Conservation (phyloP, 1,140 invertebrate species). For the Monomorium pharaonis region DNA sequence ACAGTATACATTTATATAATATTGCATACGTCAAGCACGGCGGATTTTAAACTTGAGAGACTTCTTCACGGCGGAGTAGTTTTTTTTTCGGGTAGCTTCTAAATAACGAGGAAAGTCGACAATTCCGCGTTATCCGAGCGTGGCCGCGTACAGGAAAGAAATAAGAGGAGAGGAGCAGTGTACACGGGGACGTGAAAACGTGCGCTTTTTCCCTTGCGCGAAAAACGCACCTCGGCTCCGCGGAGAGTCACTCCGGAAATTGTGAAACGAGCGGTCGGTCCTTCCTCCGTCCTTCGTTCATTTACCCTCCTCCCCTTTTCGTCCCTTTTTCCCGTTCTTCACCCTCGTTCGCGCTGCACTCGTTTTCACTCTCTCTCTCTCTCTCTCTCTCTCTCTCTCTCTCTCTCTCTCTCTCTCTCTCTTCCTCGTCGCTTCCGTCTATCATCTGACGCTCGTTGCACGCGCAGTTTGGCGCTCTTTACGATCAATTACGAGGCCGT, state of each 20-base stretch:
- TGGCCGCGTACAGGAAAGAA: slow-evolving; percentile 6
- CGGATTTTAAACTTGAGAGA: slow-evolving; percentile 3
- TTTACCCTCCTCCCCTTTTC: neutral
- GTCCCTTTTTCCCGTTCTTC: neutral
- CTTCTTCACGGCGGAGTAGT: neutral
- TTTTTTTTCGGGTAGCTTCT: slow-evolving; percentile 18
- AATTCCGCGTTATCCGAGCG: slow-evolving; percentile 15
- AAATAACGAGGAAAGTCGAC: slow-evolving; percentile 35
- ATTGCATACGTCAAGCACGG: too few species aligned
- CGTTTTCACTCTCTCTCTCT: slow-evolving; percentile 14
- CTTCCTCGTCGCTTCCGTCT: slow-evolving; percentile 27
- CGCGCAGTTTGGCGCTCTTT: slow-evolving; percentile 56
- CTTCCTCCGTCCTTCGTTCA: slow-evolving; percentile 2
- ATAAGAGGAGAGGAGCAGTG: neutral
- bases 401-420: slow-evolving; percentile 13
- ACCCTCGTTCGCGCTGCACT: neutral
- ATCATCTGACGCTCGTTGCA: slow-evolving; percentile 42
- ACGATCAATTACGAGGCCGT: slow-evolving; percentile 62
- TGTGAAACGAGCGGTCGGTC: slow-evolving; percentile 42
- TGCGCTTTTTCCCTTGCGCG: slow-evolving; percentile 40
- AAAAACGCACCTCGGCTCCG: slow-evolving; percentile 12
- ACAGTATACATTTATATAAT: neutral
- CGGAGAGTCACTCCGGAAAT: slow-evolving; percentile 50
- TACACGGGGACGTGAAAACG: slow-evolving; percentile 26
- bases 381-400: slow-evolving; percentile 24